phyloP scores from a whole-genome alignment of 2,888 invertebrate genomes.

The Danaus chrysippus region DNA sequence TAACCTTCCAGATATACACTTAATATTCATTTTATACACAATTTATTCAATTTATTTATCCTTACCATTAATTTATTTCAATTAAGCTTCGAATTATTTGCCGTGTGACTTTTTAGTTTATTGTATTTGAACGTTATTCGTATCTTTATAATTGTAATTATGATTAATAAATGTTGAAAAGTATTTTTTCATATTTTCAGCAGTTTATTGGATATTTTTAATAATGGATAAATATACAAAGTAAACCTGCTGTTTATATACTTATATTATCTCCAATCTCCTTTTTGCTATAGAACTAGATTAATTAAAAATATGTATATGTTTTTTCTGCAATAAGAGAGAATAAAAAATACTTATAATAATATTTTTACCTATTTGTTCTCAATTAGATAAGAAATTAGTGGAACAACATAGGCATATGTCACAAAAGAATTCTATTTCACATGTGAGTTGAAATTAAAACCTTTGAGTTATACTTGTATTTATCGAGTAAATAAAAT shows the following conservation, averaged over 20 bases:
- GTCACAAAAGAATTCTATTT: neutral
- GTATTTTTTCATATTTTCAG: neutral
- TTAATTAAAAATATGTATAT: too few relatives aligned
- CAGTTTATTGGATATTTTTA: too few relatives aligned
- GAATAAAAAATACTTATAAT: too few relatives aligned
- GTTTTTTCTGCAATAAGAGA: too few relatives aligned
- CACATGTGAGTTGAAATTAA: neutral
- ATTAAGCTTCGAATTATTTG: neutral
- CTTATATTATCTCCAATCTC: too few relatives aligned
- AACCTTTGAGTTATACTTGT: neutral
- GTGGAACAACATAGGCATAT: neutral
- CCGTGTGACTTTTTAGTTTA: neutral
- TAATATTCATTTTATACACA: slow-evolving; percentile 14
- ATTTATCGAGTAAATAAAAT: neutral
- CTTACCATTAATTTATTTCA: neutral
- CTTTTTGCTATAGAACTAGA: too few relatives aligned
- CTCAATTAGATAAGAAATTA: neutral
- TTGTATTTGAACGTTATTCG: neutral
- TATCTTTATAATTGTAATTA: neutral
- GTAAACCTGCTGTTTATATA: too few relatives aligned
- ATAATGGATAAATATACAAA: too few relatives aligned
- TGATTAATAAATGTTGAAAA: neutral
- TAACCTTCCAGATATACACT: slow-evolving; percentile 37
- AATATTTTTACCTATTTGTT: neutral
- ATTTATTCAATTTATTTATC: slow-evolving; percentile 2